Base-by-base conservation (phyloP, 2,888 invertebrate genomes). In the Cetonia aurata region DNA sequence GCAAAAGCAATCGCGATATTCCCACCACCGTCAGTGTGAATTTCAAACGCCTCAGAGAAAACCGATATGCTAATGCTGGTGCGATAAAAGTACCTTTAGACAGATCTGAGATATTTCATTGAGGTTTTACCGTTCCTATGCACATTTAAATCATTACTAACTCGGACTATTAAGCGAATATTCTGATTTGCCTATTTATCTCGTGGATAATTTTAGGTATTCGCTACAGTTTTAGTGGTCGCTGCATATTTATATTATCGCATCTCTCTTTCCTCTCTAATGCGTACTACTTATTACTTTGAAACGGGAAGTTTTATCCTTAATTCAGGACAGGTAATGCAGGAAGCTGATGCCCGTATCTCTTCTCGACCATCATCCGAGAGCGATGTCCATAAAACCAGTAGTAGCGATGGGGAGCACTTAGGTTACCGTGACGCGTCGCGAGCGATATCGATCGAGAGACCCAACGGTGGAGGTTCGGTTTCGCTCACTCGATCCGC, bases 321-420 rank as follows among this genome's bases (percentile, higher is more conserved):
- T 48, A 60, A 60, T 60, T 60, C 60, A 60, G 46, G 31, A 60
- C 31, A 25, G 48, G 13, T 48, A 60, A 48, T 48, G 46, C 44
- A 60, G 60, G 60, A 48, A 46, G 60, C 25, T 25, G 19, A 19
- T 31, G 53, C n/a, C 33, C n/a, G 37, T 56, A 56, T 56, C 56
- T 56, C 56, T 13, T 56, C 33, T 15, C 33, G n/a, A 56, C n/a
- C 37, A 56, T 56, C 56, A 37, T 25, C 25, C 13, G 50, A 41
- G 42, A 48, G 37, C 15, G 42, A 25, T 60, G 48, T 46, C 46
- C 31, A 31, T 46, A 31, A 60, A 46, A 60, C 31, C 42, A 44
- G 15, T 48, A 25, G 25, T 25, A 4, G 25, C 25, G 25, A 25
- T 25, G 25, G 1, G 25, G 25, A 25, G 31, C 60, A 59, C 17